These are phyloP conservation scores for Zaprionus capensis DNA, from an alignment of 1,140 invertebrate genomes.

Conservation along the genomic window DNA sequence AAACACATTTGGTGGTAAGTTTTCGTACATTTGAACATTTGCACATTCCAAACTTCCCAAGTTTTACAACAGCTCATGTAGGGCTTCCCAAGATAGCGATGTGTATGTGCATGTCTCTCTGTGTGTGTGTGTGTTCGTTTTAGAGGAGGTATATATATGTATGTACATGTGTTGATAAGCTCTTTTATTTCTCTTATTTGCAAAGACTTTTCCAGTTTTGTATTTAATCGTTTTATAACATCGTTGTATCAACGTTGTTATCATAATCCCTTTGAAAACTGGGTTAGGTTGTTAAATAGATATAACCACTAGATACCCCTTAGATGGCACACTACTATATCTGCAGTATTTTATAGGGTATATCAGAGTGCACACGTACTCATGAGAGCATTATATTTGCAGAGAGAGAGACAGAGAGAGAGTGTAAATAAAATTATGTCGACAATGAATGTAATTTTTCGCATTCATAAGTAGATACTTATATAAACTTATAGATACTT, in stretches of 20 bases:
- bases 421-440: too few species aligned
- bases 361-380: neutral
- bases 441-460: too few species aligned
- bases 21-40: neutral
- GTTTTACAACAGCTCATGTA: constrained; percentile 65
- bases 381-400: too few species aligned
- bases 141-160: neutral
- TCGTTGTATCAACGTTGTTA: neutral
- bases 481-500: too few species aligned
- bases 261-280: neutral
- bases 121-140: neutral
- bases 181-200: neutral
- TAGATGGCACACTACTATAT: neutral
- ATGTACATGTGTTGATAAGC: neutral
- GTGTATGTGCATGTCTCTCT: neutral
- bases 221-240: neutral
- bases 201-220: neutral
- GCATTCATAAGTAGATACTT: too few species aligned
- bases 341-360: neutral
- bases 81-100: constrained; percentile 46
- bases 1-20: constrained; percentile 92
- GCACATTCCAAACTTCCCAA: constrained; percentile 25
- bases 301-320: neutral
- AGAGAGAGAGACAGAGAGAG: too few species aligned
- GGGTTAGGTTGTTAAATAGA: neutral